Evolutionary conservation across 2,888 invertebrate species (phyloP).

Genomic region (Spatulosminthurus flaviceps): DNA sequence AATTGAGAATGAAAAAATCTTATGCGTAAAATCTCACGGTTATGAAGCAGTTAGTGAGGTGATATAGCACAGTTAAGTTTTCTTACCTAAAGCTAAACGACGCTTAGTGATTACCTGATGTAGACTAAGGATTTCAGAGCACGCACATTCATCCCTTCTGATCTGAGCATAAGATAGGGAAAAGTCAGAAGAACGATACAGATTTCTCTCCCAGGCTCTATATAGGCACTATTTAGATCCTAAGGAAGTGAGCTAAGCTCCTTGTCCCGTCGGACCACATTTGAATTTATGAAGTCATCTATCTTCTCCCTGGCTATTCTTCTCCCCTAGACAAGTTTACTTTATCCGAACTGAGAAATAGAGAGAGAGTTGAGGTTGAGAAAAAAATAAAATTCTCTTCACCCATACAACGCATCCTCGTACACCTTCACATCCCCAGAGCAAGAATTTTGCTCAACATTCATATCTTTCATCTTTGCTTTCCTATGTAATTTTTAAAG

Average conservation of each 20-base stretch:
- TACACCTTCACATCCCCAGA: too few relatives aligned
- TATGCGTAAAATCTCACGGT: background rate
- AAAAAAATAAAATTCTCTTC: too few relatives aligned
- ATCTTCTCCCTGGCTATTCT: slow-evolving; percentile 53
- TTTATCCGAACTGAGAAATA: slow-evolving; percentile 13
- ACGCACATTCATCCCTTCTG: background rate
- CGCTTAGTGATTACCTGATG: slow-evolving; percentile 9
- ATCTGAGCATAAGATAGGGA: background rate
- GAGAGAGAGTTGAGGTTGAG: background rate
- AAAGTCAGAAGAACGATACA: too few relatives aligned
- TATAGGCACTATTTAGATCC: background rate
- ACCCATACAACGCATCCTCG: too few relatives aligned
- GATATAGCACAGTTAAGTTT: slow-evolving; percentile 2
- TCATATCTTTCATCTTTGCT: slow-evolving; percentile 41
- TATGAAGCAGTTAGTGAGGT: background rate
- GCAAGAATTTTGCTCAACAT: slow-evolving; percentile 32
- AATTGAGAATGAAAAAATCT: background rate
- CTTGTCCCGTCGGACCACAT: slow-evolving; percentile 45
- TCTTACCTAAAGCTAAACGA: background rate
- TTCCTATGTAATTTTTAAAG: slow-evolving; percentile 20
- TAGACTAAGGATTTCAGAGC: slow-evolving; percentile 10
- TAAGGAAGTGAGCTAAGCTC: slow-evolving; percentile 34
- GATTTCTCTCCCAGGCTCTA: too few relatives aligned
- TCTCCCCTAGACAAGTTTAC: slow-evolving; percentile 52
- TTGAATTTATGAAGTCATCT: slow-evolving; percentile 56